Evolutionary conservation across 2,797 vertebrate genomes (phyloP).

Genomic region (Cygnus olor): DNA sequence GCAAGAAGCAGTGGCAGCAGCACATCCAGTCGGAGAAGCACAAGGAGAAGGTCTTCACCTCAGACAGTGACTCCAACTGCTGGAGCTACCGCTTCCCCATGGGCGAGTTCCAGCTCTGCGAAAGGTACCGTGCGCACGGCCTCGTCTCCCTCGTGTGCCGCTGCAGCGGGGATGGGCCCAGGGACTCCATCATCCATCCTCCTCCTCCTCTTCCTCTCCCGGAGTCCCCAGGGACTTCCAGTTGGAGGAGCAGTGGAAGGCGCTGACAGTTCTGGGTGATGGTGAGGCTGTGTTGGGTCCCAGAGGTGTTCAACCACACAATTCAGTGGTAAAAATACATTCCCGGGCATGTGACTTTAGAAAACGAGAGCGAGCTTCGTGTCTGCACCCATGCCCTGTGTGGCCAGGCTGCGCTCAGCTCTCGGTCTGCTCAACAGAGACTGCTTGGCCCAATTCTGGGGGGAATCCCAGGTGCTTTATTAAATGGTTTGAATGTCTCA

Average conservation of each 20-base stretch:
- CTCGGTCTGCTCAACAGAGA: background rate
- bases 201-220: background rate
- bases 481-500: background rate
- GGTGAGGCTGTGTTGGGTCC: background rate
- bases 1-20: conserved; percentile 97
- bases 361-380: background rate
- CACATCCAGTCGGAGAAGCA: conserved; percentile 95
- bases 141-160: background rate
- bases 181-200: background rate
- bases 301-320: background rate
- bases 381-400: background rate
- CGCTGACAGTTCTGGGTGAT: background rate
- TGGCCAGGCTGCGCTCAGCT: background rate
- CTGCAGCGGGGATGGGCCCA: background rate
- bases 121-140: conserved; percentile 77
- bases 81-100: conserved; percentile 95
- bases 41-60: conserved; percentile 94
- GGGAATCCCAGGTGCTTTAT: conserved; percentile 5
- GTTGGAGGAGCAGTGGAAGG: background rate
- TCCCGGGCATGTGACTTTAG: background rate
- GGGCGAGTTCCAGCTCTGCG: conserved; percentile 86
- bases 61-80: conserved; percentile 85
- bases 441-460: background rate
- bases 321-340: background rate
- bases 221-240: background rate